Percentiles rank a stretch among this genome's conserved stretches.
Evolutionary conservation across 1,140 invertebrate species (phyloP).

Genomic region (Sycophaga agraensis): DNA sequence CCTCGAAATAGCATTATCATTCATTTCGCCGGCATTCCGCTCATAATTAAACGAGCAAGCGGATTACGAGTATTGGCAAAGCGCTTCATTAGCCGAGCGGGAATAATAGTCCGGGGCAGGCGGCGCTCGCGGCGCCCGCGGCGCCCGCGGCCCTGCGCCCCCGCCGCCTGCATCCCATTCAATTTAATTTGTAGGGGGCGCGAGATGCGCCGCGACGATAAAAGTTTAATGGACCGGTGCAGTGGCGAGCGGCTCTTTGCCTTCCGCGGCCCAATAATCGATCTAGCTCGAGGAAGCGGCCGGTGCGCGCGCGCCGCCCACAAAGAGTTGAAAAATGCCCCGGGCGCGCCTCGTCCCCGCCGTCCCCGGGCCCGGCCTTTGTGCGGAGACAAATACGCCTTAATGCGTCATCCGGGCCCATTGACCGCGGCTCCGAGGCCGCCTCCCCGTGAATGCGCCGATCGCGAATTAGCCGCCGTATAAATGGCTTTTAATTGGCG

Average conservation of each 20-base stretch:
- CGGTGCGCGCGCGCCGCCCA: background rate
- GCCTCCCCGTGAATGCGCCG: constrained; percentile 43
- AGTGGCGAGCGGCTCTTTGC: background rate
- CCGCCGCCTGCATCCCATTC: constrained; percentile 5
- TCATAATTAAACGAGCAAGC: constrained; percentile 29
- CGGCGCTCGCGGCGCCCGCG: background rate
- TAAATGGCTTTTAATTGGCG: constrained; percentile 55
- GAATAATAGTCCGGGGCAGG: constrained; percentile 13
- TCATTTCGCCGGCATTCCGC: constrained; percentile 16
- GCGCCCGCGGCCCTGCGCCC: background rate
- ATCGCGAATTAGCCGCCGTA: constrained; percentile 51
- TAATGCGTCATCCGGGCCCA: constrained; percentile 56
- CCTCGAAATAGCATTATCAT: constrained; percentile 27
- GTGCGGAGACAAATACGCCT: constrained; percentile 56
- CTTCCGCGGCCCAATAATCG: background rate
- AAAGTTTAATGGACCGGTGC: background rate
- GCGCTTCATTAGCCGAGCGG: constrained; percentile 21
- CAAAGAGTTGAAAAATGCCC: constrained; percentile 3
- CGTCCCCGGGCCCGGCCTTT: constrained; percentile 37
- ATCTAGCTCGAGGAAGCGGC: background rate
- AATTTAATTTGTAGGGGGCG: constrained; percentile 12
- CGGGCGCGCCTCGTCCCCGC: background rate
- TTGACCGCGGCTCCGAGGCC: constrained; percentile 36
- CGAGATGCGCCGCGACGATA: constrained; percentile 3
- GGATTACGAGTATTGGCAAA: constrained; percentile 23